Base-by-base conservation (phyloP, 2,888 invertebrate genomes). In the Atrina japonica region DNA sequence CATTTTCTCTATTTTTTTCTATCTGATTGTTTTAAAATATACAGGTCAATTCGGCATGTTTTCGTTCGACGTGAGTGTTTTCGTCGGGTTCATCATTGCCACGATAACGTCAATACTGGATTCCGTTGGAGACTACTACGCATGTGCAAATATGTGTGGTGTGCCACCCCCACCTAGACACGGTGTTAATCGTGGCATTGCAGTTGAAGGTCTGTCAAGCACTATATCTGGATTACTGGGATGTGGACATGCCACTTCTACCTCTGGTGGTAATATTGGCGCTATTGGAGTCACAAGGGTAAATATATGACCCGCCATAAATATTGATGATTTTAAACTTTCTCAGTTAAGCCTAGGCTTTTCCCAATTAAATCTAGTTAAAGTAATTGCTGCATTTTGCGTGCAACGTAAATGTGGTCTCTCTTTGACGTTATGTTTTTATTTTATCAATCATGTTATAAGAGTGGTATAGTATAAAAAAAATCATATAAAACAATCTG, bases 181-280 rank as follows among this genome's bases (percentile, higher is more conserved):
- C 88, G 96, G 95, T 0, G 95, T 96, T 81, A 96, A 96, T 90
- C 93, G 96, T 35, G 88, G 88, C 18, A 83, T 88, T 9, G 81
- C 94, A 47, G 94, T 95, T 0, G 96, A 96, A 90, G 96, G 96
- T 0, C 89, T 96, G 0, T 96, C 96, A 45, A 95, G 95, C 0
- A 91, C 95, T 63, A 90, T 96, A 45, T 95, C 95, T 0, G 96
- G 96, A 0, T 92, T 96, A 3, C 94, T 95, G 93, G 96, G 96
- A 11, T 94, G 95, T 55, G 96, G 96, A 0, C 96, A 95, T 85
- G 96, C 96, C 0, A 95, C 96, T 59, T 96, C 96, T 83, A 96
- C 96, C 1, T 96, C 96, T 84, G 95, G 96, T 25, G 96, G 96
- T 88, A 97, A 97, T 89, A 96, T 97, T 50, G 96, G 96, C 0